These are phyloP conservation scores for Drosophila kurseongensis DNA, from an alignment of 1,140 invertebrate genomes.

Conservation along the genomic window DNA sequence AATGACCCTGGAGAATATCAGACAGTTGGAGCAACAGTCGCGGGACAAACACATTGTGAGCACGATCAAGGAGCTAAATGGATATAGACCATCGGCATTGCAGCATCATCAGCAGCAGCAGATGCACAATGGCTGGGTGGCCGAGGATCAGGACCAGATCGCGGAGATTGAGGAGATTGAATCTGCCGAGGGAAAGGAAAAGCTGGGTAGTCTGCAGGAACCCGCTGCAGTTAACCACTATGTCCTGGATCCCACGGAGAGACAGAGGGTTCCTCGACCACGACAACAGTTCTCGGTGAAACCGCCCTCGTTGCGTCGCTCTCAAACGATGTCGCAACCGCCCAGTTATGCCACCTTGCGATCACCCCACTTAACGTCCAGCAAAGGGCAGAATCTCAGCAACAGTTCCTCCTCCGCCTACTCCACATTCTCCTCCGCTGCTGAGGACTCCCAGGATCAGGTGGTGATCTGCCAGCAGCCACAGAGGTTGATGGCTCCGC, in stretches of 20 bases:
- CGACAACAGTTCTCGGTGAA: conserved; percentile 74
- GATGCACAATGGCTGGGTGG: conserved; percentile 86
- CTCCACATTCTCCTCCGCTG: conserved; percentile 46
- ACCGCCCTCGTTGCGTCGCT: conserved; percentile 71
- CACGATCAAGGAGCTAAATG: conserved; percentile 86
- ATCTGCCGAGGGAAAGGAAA: neutral
- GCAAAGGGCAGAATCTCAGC: conserved; percentile 28
- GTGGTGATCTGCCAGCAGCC: conserved; percentile 78
- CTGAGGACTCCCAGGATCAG: conserved; percentile 23
- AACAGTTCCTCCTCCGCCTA: conserved; percentile 54
- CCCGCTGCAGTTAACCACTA: conserved; percentile 68
- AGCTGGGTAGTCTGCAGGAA: neutral
- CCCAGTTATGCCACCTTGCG: conserved; percentile 57
- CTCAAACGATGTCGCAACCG: conserved; percentile 72
- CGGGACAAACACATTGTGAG: conserved; percentile 59
- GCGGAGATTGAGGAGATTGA: neutral
- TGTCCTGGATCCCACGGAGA: conserved; percentile 72
- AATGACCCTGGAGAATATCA: conserved; percentile 86
- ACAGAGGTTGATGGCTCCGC: conserved; percentile 44
- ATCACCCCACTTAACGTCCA: conserved; percentile 12
- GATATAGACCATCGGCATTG: conserved; percentile 86
- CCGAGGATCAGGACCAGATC: conserved; percentile 39
- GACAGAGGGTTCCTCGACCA: conserved; percentile 60
- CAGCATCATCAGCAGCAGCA: conserved; percentile 85
- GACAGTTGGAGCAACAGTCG: conserved; percentile 61